Evolutionary conservation across 2,113 vertebrate species (phyloP), one percentile per base, ranked within the genome.

Genomic region (Pionites leucogaster): DNA sequence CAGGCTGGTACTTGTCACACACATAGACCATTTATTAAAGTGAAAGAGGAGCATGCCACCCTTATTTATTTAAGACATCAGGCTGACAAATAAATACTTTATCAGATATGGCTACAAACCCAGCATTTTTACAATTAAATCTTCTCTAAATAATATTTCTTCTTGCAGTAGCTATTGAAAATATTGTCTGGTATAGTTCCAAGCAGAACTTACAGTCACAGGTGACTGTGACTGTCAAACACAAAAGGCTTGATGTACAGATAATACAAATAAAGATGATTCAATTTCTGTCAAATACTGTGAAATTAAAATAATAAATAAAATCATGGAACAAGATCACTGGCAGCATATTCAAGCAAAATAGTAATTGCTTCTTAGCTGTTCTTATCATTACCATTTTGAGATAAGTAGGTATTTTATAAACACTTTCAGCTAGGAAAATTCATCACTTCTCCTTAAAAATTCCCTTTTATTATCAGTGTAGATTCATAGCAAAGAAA

Each of bases 401-500:
- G 59, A 89, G 79, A 80, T 80, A 94, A 95, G 63, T 63, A 94
- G 44, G 44, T 90, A 82, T 93, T 95, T 96, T 92, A 96, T 84
- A 93, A 96, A 95, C 81, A 94, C 72, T 96, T 94, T 93, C 88
- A 49, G 13, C 65, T 57, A 86, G 63, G 76, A 91, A 86, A 86
- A 47, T 90, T 92, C 59, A 75, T 27, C 16, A 27, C 44, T 93
- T 86, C 86, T 95, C 81, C 63, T 94, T 93, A 93, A 97, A 94
- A 94, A 96, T 95, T 85, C 90, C 62, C 80, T 97, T 96, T 96
- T 77, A 96, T 92, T 96, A 86, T 74, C 92, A 75, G 18, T 15
- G 50, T 88, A 93, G 76, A 65, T 76, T 90, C 35, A 37, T 2
- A 68, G 57, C 37, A 85, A 52, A 94, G 59, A 85, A 74, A 82